Evolutionary conservation across 2,888 invertebrate genomes (phyloP).

Genomic region (Elysia crispata): DNA sequence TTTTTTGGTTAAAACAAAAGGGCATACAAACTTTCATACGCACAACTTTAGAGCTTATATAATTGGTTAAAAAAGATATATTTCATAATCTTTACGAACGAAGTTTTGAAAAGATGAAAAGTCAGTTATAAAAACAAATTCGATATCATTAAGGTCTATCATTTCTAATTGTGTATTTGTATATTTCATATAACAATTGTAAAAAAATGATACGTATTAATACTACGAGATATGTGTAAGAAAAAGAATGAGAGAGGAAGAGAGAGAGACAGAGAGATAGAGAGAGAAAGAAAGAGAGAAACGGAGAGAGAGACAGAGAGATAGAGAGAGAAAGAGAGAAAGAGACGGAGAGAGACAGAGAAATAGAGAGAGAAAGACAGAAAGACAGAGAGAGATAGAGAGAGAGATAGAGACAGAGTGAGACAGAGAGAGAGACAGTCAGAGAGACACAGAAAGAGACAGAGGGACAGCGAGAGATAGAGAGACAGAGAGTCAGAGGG

Average conservation of each 20-base stretch:
- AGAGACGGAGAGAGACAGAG: constrained; percentile 23
- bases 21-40: too few species aligned
- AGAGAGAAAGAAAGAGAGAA: constrained; percentile 23
- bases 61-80: too few species aligned
- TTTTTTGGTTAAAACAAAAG: too few species aligned
- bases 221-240: neutral
- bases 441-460: constrained; percentile 15
- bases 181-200: too few species aligned
- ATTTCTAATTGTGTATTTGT: too few species aligned
- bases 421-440: constrained; percentile 21
- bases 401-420: constrained; percentile 21
- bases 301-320: constrained; percentile 23
- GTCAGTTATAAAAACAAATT: too few species aligned
- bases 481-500: neutral
- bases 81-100: too few species aligned
- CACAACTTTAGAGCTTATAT: too few species aligned
- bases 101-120: too few species aligned
- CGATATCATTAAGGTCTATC: too few species aligned
- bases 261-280: constrained; percentile 24
- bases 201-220: too few species aligned
- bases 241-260: constrained; percentile 14
- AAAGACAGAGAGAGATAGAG: constrained; percentile 19
- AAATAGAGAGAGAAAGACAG: constrained; percentile 22
- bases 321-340: constrained; percentile 17
- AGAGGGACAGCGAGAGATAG: constrained; percentile 17